Evolutionary conservation across 1,140 invertebrate species (phyloP).

Genomic region (Drosophila pseudoananassae): DNA sequence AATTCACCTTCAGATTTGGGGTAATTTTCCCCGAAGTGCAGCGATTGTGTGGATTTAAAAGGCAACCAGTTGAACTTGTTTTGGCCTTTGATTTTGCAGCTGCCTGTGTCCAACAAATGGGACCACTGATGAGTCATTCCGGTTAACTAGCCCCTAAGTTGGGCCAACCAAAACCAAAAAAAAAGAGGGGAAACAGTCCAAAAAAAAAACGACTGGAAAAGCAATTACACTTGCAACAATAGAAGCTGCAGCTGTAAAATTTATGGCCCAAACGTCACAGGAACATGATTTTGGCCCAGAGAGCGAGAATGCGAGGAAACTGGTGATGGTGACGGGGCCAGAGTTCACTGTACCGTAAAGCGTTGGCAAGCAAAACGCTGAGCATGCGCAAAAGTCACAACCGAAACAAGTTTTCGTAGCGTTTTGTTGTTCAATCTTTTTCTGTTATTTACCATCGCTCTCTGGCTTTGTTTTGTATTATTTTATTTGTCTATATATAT

Average conservation of each 20-base stretch:
- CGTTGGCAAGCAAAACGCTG: constrained; percentile 63
- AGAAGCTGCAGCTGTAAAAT: constrained; percentile 72
- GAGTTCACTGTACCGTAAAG: constrained; percentile 80
- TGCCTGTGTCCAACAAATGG: constrained; percentile 50
- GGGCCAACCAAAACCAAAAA: constrained; percentile 12
- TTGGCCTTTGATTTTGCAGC: constrained; percentile 64
- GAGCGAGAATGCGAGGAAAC: not conserved
- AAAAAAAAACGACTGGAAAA: constrained; percentile 40
- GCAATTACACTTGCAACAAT: constrained; percentile 79
- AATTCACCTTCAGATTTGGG: not conserved
- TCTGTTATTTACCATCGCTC: constrained; percentile 26
- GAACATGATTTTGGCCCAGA: constrained; percentile 61
- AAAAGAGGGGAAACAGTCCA: constrained; percentile 39
- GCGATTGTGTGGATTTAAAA: constrained; percentile 64
- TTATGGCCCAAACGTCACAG: constrained; percentile 75
- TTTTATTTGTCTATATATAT: constrained; percentile 16
- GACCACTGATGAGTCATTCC: constrained; percentile 61
- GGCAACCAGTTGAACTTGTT: constrained; percentile 76
- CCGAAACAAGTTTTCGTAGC: constrained; percentile 70
- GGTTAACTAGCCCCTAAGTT: constrained; percentile 45
- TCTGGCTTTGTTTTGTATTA: constrained; percentile 37
- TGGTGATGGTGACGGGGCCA: constrained; percentile 13
- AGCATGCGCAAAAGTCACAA: constrained; percentile 77
- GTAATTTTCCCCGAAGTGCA: constrained; percentile 19
- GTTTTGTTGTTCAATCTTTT: constrained; percentile 50